phyloP scores from a whole-genome alignment of 2,113 vertebrate genomes.

The Brienomyrus brachyistius region DNA sequence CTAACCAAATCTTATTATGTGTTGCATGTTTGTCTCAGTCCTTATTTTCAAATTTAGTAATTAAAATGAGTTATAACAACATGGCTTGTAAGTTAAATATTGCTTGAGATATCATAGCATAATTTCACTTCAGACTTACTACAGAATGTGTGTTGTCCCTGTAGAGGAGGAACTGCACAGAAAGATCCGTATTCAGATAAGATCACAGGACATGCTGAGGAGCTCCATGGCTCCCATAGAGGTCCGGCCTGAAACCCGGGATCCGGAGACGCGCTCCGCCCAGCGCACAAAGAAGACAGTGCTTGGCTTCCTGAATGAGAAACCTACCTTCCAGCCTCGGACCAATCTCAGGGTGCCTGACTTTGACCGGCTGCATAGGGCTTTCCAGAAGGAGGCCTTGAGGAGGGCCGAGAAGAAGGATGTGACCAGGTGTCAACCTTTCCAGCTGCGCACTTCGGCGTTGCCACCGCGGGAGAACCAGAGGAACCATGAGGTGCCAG shows the following conservation, averaged over 20 bases:
- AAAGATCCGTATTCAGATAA: conserved; percentile 64
- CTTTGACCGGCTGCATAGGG: conserved; percentile 71
- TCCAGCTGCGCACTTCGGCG: conserved; percentile 72
- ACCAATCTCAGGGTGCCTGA: conserved; percentile 74
- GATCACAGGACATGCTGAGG: conserved; percentile 64
- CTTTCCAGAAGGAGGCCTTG: conserved; percentile 66
- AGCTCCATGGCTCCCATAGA: conserved; percentile 46
- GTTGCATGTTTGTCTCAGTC: not conserved
- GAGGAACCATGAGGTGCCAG: conserved; percentile 31
- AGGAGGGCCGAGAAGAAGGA: conserved; percentile 60
- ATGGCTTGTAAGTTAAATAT: not conserved
- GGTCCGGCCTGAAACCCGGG: conserved; percentile 29
- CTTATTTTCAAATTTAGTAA: not conserved
- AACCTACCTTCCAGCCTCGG: conserved; percentile 74
- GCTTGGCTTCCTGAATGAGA: conserved; percentile 71
- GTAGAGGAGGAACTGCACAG: conserved; percentile 71
- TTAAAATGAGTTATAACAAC: not conserved
- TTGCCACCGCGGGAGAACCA: conserved; percentile 47
- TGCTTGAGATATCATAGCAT: not conserved
- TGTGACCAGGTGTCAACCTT: conserved; percentile 72
- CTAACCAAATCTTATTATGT: not conserved
- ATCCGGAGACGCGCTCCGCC: conserved; percentile 50
- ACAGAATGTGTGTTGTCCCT: conserved; percentile 30
- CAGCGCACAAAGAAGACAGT: conserved; percentile 63
- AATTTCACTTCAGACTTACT: not conserved